Percentiles rank a stretch among this genome's conserved stretches.
These are phyloP conservation scores for Pristionchus arcanus DNA, from an alignment of 2,888 invertebrate genomes.

Conservation along the genomic window DNA sequence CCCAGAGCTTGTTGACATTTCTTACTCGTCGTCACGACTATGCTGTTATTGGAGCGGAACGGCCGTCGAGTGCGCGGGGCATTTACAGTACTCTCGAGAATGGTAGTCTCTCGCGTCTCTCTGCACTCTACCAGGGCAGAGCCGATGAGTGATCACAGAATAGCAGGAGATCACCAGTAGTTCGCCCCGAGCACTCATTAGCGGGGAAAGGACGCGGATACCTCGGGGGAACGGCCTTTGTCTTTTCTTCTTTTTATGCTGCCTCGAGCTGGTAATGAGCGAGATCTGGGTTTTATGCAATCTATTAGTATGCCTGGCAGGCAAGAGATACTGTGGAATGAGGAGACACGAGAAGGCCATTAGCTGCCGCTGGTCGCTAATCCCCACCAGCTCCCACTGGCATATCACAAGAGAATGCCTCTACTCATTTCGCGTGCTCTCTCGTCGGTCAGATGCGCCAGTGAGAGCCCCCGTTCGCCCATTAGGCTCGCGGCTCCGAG, in stretches of 20 bases:
- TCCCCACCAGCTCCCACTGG: neutral
- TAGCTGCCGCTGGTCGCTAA: neutral
- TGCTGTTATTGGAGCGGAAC: neutral
- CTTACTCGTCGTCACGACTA: neutral
- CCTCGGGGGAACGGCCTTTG: neutral
- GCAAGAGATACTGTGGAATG: neutral
- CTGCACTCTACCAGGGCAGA: neutral
- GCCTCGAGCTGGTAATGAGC: neutral
- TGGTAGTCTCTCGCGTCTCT: neutral
- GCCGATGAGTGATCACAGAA: neutral
- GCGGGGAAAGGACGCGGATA: neutral
- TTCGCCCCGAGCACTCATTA: slow-evolving; percentile 23
- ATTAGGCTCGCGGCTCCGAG: neutral
- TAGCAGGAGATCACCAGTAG: neutral
- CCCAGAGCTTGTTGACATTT: neutral
- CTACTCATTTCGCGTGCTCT: neutral
- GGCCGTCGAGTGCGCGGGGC: neutral
- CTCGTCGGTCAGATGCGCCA: neutral
- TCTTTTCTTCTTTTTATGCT: neutral
- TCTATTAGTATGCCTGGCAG: neutral
- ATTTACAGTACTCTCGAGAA: neutral
- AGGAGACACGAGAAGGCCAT: neutral
- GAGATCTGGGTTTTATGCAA: neutral
- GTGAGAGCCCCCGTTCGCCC: neutral
- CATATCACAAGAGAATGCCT: neutral